Evolutionary conservation across 37 sponge, comb jelly and placozoan species (phyloP).

Genomic region (Haliclona indistincta): DNA sequence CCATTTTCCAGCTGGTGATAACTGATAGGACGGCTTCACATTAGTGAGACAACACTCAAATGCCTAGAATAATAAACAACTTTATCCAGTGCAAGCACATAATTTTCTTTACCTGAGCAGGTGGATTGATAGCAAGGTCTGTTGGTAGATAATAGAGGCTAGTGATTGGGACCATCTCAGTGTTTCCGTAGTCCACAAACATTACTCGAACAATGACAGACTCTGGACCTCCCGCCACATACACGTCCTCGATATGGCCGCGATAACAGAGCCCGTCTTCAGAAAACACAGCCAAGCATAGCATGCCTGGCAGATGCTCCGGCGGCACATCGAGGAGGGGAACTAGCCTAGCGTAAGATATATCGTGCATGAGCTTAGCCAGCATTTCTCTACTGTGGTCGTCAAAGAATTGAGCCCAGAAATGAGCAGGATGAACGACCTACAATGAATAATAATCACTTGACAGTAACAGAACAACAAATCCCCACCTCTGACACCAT

Average conservation of each 20-base stretch:
- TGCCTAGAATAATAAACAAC: conserved; percentile 28
- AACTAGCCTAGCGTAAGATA: background rate
- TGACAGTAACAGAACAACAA: background rate
- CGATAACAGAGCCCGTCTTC: conserved; percentile 71
- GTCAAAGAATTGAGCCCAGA: conserved; percentile 76
- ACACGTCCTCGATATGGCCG: conserved; percentile 40
- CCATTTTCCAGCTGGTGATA: conserved; percentile 66
- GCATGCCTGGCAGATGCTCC: conserved; percentile 45
- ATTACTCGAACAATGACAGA: conserved; percentile 49
- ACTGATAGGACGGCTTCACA: conserved; percentile 52
- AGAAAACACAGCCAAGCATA: conserved; percentile 77
- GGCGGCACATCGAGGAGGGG: conserved; percentile 14
- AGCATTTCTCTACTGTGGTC: conserved; percentile 13
- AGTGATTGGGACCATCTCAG: conserved; percentile 44
- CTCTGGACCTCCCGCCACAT: background rate
- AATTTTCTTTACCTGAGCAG: conserved; percentile 22
- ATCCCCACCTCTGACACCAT: conserved; percentile 46
- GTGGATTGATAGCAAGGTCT: conserved; percentile 28
- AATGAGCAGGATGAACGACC: conserved; percentile 80
- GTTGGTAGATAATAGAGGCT: conserved; percentile 53
- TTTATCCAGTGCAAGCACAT: background rate
- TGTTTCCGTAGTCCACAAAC: conserved; percentile 91
- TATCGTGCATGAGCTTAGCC: conserved; percentile 33
- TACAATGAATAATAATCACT: conserved; percentile 2
- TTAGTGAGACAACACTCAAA: conserved; percentile 80